Percentiles rank a stretch among this genome's conserved stretches.
Conservation (phyloP, 2,888 invertebrate species). For the Drosophila antonietae region DNA sequence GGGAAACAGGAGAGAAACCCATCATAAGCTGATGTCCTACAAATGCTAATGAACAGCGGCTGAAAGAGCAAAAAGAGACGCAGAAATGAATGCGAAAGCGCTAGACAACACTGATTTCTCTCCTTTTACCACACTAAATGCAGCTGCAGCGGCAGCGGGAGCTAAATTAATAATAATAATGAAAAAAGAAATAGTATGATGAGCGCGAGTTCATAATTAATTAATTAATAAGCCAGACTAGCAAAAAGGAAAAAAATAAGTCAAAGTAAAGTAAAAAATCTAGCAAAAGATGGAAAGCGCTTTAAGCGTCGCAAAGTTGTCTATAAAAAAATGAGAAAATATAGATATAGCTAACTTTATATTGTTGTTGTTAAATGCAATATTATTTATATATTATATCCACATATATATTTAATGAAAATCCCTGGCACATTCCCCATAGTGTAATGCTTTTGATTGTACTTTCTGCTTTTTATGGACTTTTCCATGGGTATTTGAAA, state of each 20-base stretch:
- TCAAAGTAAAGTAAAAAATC: neutral
- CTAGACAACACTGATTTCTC: constrained; percentile 24
- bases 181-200: constrained; percentile 26
- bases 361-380: too few relatives aligned
- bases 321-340: neutral
- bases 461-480: constrained; percentile 2
- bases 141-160: constrained; percentile 8
- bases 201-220: constrained; percentile 63
- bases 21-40: constrained; percentile 47
- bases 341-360: neutral
- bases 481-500: constrained; percentile 25
- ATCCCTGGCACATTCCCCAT: neutral
- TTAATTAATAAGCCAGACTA: constrained; percentile 60
- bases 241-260: neutral
- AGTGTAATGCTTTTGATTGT: neutral
- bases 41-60: constrained; percentile 56
- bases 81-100: constrained; percentile 28
- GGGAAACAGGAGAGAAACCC: constrained; percentile 6
- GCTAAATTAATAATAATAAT: constrained; percentile 51
- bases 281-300: neutral
- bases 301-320: neutral
- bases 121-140: neutral
- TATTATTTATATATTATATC: neutral
- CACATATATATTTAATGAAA: neutral
- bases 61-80: constrained; percentile 6